Conservation (phyloP, 2,113 vertebrate genomes). For the Thunnus thynnus region DNA sequence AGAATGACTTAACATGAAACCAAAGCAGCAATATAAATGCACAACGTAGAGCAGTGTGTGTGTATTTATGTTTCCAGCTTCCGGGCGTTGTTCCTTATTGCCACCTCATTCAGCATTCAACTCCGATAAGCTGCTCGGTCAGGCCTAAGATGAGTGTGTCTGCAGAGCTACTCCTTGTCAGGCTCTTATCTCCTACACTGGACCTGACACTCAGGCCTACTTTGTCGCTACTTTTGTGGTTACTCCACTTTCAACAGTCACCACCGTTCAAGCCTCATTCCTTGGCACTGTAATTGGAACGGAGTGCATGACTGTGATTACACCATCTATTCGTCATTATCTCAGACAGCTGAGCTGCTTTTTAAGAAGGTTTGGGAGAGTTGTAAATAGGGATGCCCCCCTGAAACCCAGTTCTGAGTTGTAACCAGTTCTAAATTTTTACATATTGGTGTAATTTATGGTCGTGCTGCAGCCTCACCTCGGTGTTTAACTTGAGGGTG, state of each 20-base stretch:
- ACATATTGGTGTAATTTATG: too few species aligned
- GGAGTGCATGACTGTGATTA: background rate
- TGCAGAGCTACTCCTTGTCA: conserved; percentile 5
- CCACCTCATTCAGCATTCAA: conserved; percentile 1
- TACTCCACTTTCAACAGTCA: conserved; percentile 11
- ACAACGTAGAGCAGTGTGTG: background rate
- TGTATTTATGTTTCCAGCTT: conserved; percentile 24
- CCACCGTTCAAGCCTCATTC: background rate
- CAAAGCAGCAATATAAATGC: conserved; percentile 4
- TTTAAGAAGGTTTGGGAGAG: background rate
- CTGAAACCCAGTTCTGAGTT: too few species aligned
- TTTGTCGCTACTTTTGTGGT: conserved; percentile 41
- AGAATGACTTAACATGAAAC: background rate
- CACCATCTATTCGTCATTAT: background rate
- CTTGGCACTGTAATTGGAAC: background rate
- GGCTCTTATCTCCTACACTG: conserved; percentile 43
- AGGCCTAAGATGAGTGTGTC: conserved; percentile 22
- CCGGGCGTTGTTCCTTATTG: conserved; percentile 14
- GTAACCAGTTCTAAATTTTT: too few species aligned
- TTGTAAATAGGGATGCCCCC: too few species aligned
- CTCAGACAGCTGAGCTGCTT: background rate
- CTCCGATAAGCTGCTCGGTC: conserved; percentile 31
- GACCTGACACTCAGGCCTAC: conserved; percentile 14
- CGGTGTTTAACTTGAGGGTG: too few species aligned
- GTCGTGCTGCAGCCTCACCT: too few species aligned